These are phyloP conservation scores for Silurus meridionalis DNA, from an alignment of 2,113 vertebrate genomes.

Conservation along the genomic window DNA sequence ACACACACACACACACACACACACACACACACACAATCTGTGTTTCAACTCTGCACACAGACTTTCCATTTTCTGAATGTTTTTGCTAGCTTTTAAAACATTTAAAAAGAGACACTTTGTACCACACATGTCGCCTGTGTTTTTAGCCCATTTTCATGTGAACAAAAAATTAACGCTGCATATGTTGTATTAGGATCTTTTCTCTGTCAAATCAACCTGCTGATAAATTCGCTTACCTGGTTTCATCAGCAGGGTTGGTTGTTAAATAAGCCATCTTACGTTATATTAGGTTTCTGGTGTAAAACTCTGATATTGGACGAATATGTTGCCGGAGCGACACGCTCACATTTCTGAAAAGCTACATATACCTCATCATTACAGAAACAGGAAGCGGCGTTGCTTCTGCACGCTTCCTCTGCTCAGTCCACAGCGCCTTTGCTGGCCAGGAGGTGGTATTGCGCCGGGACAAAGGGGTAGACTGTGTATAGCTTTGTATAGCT, in stretches of 20 bases:
- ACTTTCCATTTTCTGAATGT: not conserved
- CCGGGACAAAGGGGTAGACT: not conserved
- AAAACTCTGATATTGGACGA: constrained; percentile 3
- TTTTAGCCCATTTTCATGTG: not conserved
- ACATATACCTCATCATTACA: constrained; percentile 3
- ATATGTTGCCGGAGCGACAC: not conserved
- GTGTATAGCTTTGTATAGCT: not conserved
- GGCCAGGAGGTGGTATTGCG: not conserved
- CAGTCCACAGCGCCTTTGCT: not conserved
- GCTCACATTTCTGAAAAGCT: not conserved
- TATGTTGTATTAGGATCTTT: not conserved
- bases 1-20: not conserved
- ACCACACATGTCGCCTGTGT: not conserved
- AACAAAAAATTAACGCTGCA: not conserved
- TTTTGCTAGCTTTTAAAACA: not conserved
- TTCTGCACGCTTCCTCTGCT: not conserved
- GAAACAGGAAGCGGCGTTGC: not conserved
- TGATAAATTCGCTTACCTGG: constrained; percentile 59
- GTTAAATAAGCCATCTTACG: constrained; percentile 75
- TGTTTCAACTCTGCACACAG: not conserved
- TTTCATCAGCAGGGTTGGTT: constrained; percentile 67
- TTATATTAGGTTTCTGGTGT: constrained; percentile 40
- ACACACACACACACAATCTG: not conserved
- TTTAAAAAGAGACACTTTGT: not conserved
- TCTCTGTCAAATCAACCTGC: not conserved